Evolutionary conservation across 2,113 vertebrate species (phyloP).

Genomic region (Seriola dumerili): DNA sequence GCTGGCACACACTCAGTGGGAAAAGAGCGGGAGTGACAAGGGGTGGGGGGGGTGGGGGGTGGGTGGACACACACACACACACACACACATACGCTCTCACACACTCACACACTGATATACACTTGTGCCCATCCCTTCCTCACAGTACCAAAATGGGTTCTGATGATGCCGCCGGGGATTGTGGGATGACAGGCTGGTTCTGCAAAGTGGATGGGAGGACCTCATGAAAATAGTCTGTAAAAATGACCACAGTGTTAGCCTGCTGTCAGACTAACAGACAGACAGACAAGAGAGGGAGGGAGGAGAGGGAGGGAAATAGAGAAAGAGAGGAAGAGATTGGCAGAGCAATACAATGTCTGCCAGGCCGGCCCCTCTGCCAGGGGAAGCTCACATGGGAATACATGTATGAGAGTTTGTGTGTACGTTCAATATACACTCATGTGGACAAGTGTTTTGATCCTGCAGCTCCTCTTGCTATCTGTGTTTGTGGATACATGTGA

Average conservation of each 20-base stretch:
- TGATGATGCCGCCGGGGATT: slow-evolving; percentile 60
- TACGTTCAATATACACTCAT: slow-evolving; percentile 32
- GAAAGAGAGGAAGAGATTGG: slow-evolving; percentile 28
- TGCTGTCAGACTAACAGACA: slow-evolving; percentile 64
- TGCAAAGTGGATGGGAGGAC: slow-evolving; percentile 68
- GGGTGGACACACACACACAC: slow-evolving; percentile 11
- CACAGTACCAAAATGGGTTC: slow-evolving; percentile 63
- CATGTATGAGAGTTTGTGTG: slow-evolving; percentile 25
- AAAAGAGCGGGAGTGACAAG: slow-evolving; percentile 74
- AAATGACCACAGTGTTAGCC: slow-evolving; percentile 69
- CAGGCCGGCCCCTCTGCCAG: slow-evolving; percentile 44
- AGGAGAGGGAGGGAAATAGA: slow-evolving; percentile 35
- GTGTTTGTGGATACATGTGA: slow-evolving; percentile 38
- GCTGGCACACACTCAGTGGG: slow-evolving; percentile 82
- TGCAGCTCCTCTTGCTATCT: slow-evolving; percentile 17
- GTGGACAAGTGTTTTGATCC: slow-evolving; percentile 50
- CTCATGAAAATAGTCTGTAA: slow-evolving; percentile 68
- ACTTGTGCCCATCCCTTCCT: slow-evolving; percentile 55
- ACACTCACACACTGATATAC: slow-evolving; percentile 13
- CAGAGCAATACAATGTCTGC: slow-evolving; percentile 39
- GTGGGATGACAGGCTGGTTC: slow-evolving; percentile 70
- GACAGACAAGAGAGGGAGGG: slow-evolving; percentile 28
- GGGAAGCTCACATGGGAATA: slow-evolving; percentile 36
- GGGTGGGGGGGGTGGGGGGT: slow-evolving; percentile 44
- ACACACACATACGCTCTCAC: slow-evolving; percentile 23